These are phyloP conservation scores for Gadopsis marmoratus DNA, from an alignment of 2,797 vertebrate genomes.

Conservation along the genomic window DNA sequence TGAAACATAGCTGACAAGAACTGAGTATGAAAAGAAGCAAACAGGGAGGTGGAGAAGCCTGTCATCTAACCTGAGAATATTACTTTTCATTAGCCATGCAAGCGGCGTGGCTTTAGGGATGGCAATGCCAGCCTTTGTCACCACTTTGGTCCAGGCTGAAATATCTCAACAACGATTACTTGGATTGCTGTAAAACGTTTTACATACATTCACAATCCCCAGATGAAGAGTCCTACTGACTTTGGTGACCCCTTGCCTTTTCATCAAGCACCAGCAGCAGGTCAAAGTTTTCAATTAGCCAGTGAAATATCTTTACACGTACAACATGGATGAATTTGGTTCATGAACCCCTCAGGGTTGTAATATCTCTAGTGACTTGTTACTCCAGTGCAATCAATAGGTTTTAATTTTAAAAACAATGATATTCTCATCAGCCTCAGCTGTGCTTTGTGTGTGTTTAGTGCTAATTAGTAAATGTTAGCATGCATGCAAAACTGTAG, in stretches of 20 bases:
- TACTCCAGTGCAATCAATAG: too few species aligned
- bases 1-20: constrained; percentile 3
- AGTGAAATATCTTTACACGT: neutral
- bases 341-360: neutral
- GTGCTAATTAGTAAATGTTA: neutral
- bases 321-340: neutral
- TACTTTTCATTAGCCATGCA: neutral
- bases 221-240: neutral
- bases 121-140: too few species aligned
- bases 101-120: neutral
- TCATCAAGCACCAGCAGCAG: neutral
- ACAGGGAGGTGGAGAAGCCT: neutral
- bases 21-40: constrained; percentile 9
- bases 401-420: neutral
- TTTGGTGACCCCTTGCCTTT: neutral
- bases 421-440: neutral
- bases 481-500: neutral
- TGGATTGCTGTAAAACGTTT: neutral
- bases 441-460: neutral
- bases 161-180: neutral
- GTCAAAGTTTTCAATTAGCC: neutral
- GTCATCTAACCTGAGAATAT: neutral
- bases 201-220: neutral
- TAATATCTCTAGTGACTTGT: neutral
- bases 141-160: neutral